A percentile compares a stretch with the other conserved stretches of the same genome.
phyloP scores from a whole-genome alignment of 2,113 vertebrate genomes.

The Mesoclemmys tuberculata region DNA sequence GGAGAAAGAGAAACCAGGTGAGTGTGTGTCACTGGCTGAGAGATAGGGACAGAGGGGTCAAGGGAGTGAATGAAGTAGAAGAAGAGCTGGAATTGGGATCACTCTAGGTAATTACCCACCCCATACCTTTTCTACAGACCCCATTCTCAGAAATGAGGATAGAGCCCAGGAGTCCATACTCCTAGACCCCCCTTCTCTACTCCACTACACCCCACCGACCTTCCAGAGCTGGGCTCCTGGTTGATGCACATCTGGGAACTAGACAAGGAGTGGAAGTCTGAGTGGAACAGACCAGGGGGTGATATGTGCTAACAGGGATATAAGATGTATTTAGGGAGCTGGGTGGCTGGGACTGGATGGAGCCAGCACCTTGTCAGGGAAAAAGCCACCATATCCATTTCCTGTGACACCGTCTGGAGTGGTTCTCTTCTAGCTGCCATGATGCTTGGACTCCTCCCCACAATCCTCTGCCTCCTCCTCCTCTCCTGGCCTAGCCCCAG shows the following conservation, averaged over 20 bases:
- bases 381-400: rapidly evolving
- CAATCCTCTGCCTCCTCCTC: background rate
- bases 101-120: too few species aligned
- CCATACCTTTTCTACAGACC: too few species aligned
- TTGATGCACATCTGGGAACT: background rate
- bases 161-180: too few species aligned
- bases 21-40: background rate
- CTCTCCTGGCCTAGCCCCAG: background rate
- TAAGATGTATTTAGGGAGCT: too few species aligned
- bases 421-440: background rate
- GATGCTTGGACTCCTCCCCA: background rate
- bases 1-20: background rate
- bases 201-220: too few species aligned
- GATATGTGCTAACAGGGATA: background rate
- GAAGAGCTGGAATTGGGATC: background rate
- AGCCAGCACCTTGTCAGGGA: background rate
- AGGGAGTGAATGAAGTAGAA: background rate
- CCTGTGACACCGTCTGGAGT: background rate
- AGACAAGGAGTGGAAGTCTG: too few species aligned
- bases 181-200: background rate
- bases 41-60: background rate
- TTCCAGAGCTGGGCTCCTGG: too few species aligned
- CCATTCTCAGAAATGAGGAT: too few species aligned
- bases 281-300: too few species aligned
- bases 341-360: background rate